Conservation (phyloP, 2,113 vertebrate species). For the Campylomormyrus numenius region DNA sequence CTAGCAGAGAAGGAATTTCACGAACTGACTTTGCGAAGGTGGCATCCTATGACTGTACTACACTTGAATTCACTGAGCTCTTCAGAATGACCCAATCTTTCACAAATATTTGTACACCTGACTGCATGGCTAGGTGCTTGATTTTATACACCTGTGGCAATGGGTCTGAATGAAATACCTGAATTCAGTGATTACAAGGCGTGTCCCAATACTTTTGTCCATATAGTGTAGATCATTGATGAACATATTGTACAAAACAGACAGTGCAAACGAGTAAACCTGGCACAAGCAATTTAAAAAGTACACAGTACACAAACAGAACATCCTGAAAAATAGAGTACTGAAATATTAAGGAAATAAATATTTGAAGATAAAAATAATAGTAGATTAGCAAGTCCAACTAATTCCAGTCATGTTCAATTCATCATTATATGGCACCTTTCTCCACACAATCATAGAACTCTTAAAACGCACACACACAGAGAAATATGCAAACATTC, state of each 20-base stretch:
- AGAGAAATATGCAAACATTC: background rate
- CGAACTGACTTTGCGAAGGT: background rate
- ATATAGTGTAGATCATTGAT: background rate
- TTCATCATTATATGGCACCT: background rate
- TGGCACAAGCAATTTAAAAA: background rate
- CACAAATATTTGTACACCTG: no score
- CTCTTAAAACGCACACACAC: background rate
- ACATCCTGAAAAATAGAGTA: background rate
- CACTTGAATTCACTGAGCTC: background rate
- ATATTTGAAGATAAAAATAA: background rate
- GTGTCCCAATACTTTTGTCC: background rate
- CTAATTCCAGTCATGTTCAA: background rate
- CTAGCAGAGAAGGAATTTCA: no score
- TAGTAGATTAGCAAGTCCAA: background rate
- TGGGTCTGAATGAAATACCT: background rate
- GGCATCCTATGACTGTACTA: background rate
- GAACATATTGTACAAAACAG: background rate
- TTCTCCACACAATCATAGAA: background rate
- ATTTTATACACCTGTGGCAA: background rate
- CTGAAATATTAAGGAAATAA: background rate
- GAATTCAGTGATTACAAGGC: background rate
- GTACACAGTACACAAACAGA: background rate
- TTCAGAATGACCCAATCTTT: background rate
- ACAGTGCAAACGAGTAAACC: background rate
- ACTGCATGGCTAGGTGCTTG: background rate